Evolutionary conservation across 1,140 invertebrate species (phyloP), one percentile per base, ranked within the genome.

Genomic region (Pomacea maculata): DNA sequence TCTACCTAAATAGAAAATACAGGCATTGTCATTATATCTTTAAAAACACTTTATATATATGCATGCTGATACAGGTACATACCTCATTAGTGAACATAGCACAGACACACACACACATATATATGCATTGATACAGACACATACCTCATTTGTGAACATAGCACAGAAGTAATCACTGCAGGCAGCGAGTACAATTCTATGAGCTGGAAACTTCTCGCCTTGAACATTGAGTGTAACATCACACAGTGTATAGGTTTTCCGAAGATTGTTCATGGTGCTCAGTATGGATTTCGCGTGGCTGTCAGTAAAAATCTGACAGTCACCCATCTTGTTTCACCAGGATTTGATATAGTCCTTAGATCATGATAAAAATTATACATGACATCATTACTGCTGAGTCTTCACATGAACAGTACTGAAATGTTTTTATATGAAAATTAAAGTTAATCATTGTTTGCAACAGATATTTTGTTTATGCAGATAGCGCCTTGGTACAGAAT

Each of bases 191-290:
- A 95, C 93, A 63, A 93, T 92, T 1, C 93, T 92, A 88, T 95
- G 94, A 9, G 94, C 94, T 5, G 94, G 94, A 83, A 95, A 93
- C 74, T 94, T 91, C 92, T 94, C 94, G 34, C 92, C 90, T 17
- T 94, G 94, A 10, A 94, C 94, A 78, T 94, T 92, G 86, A 95
- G 94, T 19, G 92, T 92, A 63, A 95, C 93, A 88, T 95, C 95
- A 86, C 94, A 94, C 72, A 93, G 91, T 45, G 85, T 86, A 70
- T 88, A 82, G 8, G 84, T 80, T 80, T 90, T 90, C 8, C 90
- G 84, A 25, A 90, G 84, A 34, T 83, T 87, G 81, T 91, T 91
- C 88, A 91, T 91, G 19, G 88, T 91, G 15, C 86, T 87, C 14
- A 90, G 84, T 14, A 90, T 89, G 14, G 88, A 87, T 80, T 90